Conservation (phyloP, 2,797 vertebrate genomes). For the Pantherophis alleghaniensis region DNA sequence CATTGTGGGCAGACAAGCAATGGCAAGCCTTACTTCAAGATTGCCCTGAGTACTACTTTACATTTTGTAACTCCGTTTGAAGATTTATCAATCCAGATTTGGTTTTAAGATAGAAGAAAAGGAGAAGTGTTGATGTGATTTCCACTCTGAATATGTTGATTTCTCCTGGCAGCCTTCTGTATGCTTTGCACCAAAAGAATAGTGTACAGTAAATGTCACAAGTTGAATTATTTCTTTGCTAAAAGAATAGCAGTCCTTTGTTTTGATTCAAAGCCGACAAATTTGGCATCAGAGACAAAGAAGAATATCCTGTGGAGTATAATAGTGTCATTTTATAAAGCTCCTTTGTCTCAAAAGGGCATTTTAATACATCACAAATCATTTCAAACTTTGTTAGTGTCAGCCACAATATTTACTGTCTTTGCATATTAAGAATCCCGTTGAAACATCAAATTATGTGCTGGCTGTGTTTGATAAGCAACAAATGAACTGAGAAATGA, state of each 20-base stretch:
- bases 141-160: background rate
- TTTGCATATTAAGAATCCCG: slow-evolving; percentile 40
- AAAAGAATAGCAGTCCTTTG: background rate
- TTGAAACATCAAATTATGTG: slow-evolving; percentile 47
- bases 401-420: slow-evolving; percentile 51
- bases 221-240: slow-evolving; percentile 37
- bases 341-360: slow-evolving; percentile 47
- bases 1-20: background rate
- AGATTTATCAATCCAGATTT: background rate
- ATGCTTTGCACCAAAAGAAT: slow-evolving; percentile 12
- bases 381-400: slow-evolving; percentile 47
- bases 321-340: slow-evolving; percentile 54
- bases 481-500: slow-evolving; percentile 5
- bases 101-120: background rate
- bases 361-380: slow-evolving; percentile 49
- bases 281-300: slow-evolving; percentile 5
- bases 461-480: slow-evolving; percentile 22
- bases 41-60: background rate
- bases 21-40: background rate
- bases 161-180: background rate
- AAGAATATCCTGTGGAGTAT: slow-evolving; percentile 26
- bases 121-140: background rate
- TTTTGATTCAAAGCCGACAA: slow-evolving; percentile 5
- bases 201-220: slow-evolving; percentile 17
- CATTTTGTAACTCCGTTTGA: background rate